A percentile compares a stretch with the other conserved stretches of the same genome.
These are phyloP conservation scores for Macrochelys suwanniensis DNA, from an alignment of 2,797 vertebrate genomes.

Conservation along the genomic window DNA sequence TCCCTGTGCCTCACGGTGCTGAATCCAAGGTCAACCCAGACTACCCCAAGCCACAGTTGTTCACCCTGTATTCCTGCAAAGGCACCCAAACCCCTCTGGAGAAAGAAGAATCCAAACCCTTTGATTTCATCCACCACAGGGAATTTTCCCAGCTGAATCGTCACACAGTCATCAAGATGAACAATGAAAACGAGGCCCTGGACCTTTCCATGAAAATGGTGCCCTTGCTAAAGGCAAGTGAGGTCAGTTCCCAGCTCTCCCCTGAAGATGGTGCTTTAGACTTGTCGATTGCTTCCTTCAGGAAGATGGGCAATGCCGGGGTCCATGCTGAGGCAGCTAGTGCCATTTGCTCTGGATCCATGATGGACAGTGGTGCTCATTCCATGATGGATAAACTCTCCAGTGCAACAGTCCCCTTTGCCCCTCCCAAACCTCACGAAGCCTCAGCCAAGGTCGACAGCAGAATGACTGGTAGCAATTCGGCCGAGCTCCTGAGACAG, in stretches of 20 bases:
- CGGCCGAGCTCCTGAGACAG: slow-evolving; percentile 88
- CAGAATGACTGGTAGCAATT: slow-evolving; percentile 79
- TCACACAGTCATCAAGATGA: slow-evolving; percentile 85
- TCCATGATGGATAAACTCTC: slow-evolving; percentile 74
- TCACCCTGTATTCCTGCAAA: slow-evolving; percentile 84
- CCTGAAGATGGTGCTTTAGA: slow-evolving; percentile 91
- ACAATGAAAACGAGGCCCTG: slow-evolving; percentile 89
- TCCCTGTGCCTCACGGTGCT: slow-evolving; percentile 86
- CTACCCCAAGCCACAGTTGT: slow-evolving; percentile 84
- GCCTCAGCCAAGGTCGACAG: slow-evolving; percentile 83
- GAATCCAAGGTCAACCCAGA: slow-evolving; percentile 86
- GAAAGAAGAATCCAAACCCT: slow-evolving; percentile 87
- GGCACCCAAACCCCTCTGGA: slow-evolving; percentile 89
- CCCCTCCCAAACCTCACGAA: slow-evolving; percentile 73
- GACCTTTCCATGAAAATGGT: slow-evolving; percentile 92
- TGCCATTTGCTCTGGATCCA: not conserved
- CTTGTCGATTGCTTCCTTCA: slow-evolving; percentile 88
- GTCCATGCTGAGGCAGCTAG: slow-evolving; percentile 47
- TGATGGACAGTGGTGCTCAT: slow-evolving; percentile 69
- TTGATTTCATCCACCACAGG: slow-evolving; percentile 72
- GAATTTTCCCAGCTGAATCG: slow-evolving; percentile 83
- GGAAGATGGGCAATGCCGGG: slow-evolving; percentile 81
- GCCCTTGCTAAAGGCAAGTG: slow-evolving; percentile 82
- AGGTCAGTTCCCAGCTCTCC: slow-evolving; percentile 62
- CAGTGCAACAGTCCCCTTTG: slow-evolving; percentile 73